Base-by-base conservation (phyloP, 2,888 invertebrate species). In the Oligia fasciuncula region DNA sequence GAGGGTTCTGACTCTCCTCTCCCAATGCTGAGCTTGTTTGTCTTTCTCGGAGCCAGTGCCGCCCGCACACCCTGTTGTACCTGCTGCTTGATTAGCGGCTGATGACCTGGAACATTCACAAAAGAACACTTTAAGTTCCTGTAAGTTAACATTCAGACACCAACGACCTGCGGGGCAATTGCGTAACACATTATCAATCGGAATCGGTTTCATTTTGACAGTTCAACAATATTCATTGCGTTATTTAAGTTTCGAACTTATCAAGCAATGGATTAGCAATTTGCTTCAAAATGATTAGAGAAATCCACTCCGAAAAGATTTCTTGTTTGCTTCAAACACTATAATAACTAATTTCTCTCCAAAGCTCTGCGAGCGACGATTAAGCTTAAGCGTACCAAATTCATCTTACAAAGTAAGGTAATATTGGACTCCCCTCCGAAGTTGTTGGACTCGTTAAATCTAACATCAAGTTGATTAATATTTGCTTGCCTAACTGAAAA, bases 11-110 rank as follows among this genome's bases (percentile, higher is more conserved):
- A 98, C 97, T 90, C 98, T 97, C 84, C 99, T 97, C 90, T 99
- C 99, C 99, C 99, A 99, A 75, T 98, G 98, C 85, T 98, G 98
- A 73, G 98, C 98, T 94, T 98, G 98, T 91, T 98, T 98, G 92
- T 98, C 98, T 86, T 98, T 98, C 91, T 98, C 98, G 23, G 97
- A 97, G 60, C 97, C 97, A 29, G 97, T 96, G 43, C 97, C 97
- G 69, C 97, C 98, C 0, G 98, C 97, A 92, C 98, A 98, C 62
- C 98, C 98, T 66, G 97, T 97, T 8, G 98, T 97, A 4, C 95
- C 97, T 0, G 94, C 95, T 43, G 92, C 94, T 63, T 95, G 94
- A 2, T 93, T 94, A 2, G 93, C 93, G 2, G 95, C 96, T 63
- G 96, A 93, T 6, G 96, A 96, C 76, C 96, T 96, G 89, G 0